Base-by-base conservation (phyloP, 2,888 invertebrate genomes). In the Agonum fuliginosum region DNA sequence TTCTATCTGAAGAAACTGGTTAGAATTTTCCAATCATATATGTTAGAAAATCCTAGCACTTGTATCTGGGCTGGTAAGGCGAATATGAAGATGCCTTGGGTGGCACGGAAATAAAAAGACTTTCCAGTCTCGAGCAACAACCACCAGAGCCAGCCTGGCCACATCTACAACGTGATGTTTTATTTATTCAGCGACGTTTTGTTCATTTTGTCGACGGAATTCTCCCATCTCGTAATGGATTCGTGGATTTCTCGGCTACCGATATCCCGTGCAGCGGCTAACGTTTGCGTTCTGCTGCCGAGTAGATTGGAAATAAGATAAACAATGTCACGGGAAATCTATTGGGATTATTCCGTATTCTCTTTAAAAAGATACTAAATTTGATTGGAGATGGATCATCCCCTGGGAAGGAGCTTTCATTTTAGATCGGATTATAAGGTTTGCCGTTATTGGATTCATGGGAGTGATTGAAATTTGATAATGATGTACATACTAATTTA, bases 251-350 rank as follows among this genome's bases (percentile, higher is more conserved):
- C 67, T 20, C 67, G 22, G 24, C 41, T 41, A 41, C 37, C 41
- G 37, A 41, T 67, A 67, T 67, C 12, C 10, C 22, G 67, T 6
- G 22, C 22, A 62, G 20, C 67, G 67, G 67, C 20, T 67, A 67
- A 67, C 37, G 67, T 37, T 67, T 67, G 37, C 67, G 67, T 37
- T 67, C 41, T 67, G 37, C 37, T 41, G 8, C 67, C 67, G 67
- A 72, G 54, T 72, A 54, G 54, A 72, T 72, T 72, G 72, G 54
- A 72, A 72, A 72, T 72, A 72, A 72, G 72, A 72, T 72, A 72
- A 54, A 54, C 72, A 72, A 54, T 72, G 72, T 72, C 54, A 54
- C 51, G 34, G 34, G 27, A 30, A 72, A 72, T 72, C 72, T 72
- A 48, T 72, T 51, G 72, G 72, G 72, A 72, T 72, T 72, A 72